Evolutionary conservation across 2,888 invertebrate species (phyloP).

Genomic region (Trissoscelio sp.): DNA sequence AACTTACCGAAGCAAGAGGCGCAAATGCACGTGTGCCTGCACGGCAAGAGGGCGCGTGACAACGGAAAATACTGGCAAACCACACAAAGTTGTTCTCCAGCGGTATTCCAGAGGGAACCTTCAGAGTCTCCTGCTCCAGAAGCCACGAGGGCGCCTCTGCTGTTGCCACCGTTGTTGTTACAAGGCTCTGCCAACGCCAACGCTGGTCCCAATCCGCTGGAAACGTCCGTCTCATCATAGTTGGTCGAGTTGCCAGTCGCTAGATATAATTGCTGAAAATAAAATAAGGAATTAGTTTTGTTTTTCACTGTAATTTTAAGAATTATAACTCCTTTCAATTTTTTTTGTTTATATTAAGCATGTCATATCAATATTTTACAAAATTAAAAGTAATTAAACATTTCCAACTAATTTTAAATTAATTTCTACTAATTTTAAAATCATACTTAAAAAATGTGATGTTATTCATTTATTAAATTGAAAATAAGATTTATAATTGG

Average conservation of each 20-base stretch:
- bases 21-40: slow-evolving; percentile 94
- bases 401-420: too few species aligned
- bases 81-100: slow-evolving; percentile 89
- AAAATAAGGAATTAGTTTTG: neutral
- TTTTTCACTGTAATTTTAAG: too few species aligned
- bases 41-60: slow-evolving; percentile 92
- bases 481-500: too few species aligned
- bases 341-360: too few species aligned
- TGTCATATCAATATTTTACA: too few species aligned
- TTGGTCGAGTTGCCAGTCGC: slow-evolving; percentile 88
- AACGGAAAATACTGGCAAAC: slow-evolving; percentile 92
- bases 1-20: slow-evolving; percentile 91
- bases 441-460: too few species aligned
- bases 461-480: too few species aligned
- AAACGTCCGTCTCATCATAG: slow-evolving; percentile 84
- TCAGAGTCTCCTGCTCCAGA: slow-evolving; percentile 83
- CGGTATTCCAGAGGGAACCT: slow-evolving; percentile 85
- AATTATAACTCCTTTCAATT: too few species aligned
- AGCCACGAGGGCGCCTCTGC: slow-evolving; percentile 79
- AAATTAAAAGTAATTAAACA: too few species aligned
- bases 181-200: slow-evolving; percentile 85
- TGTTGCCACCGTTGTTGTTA: slow-evolving; percentile 77
- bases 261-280: slow-evolving; percentile 89
- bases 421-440: too few species aligned
- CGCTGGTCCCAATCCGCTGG: slow-evolving; percentile 80